phyloP scores from a whole-genome alignment of 1,140 invertebrate species.

The Trachymyrmex septentrionalis region DNA sequence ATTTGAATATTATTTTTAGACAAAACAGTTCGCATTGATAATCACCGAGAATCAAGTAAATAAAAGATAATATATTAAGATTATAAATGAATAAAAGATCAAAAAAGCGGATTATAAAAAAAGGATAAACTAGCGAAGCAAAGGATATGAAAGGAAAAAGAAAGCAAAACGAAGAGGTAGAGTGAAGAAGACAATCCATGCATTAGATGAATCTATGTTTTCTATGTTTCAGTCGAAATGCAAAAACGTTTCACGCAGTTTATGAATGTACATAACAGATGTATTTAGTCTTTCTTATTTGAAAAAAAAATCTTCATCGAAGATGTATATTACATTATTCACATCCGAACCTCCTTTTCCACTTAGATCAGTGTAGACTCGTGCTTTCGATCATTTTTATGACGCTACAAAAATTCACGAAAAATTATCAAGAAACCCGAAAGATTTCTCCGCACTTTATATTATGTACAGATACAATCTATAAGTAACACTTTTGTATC shows the following conservation, averaged over 20 bases:
- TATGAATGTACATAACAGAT: conserved; percentile 50
- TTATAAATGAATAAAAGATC: neutral
- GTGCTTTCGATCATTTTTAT: neutral
- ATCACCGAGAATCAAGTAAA: neutral
- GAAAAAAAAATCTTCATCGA: conserved; percentile 1
- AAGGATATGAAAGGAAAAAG: conserved; percentile 13
- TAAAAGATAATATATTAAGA: neutral
- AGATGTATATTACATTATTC: conserved; percentile 40
- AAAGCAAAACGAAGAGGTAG: conserved; percentile 23
- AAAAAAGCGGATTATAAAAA: neutral
- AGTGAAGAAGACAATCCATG: conserved; percentile 42
- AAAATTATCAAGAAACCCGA: neutral
- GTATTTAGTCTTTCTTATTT: conserved; percentile 39
- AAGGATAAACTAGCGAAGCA: neutral
- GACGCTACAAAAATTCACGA: conserved; percentile 12
- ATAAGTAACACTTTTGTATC: conserved; percentile 44
- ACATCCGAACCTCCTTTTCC: conserved; percentile 18
- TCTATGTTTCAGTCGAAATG: conserved; percentile 52
- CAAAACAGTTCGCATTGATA: neutral
- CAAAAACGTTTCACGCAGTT: conserved; percentile 39
- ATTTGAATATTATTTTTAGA: neutral
- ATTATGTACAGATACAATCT: conserved; percentile 18
- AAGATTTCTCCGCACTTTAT: conserved; percentile 2
- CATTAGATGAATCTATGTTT: conserved; percentile 52
- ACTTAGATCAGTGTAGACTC: conserved; percentile 3